Base-by-base conservation (phyloP, 2,113 vertebrate species). In the Anarrhichthys ocellatus region DNA sequence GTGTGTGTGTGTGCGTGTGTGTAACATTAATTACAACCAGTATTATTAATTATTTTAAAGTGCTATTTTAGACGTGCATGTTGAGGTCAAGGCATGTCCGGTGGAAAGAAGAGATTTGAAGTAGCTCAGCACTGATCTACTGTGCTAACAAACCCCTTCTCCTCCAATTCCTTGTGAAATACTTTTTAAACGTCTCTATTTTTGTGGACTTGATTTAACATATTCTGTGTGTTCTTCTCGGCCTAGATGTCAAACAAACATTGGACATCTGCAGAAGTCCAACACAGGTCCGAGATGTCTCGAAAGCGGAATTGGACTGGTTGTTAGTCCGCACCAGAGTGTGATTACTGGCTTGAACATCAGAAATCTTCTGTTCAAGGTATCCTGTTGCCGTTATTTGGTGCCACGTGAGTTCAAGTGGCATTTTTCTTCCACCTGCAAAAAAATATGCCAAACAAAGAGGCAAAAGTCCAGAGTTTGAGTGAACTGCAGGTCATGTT, bases 1-100 rank as follows among this genome's bases (percentile, higher is more conserved):
- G 61, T 64, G 62, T n/a, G 20, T 64, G 62, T 20, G 61, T 63
- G 22, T 32, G 24, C 38, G 40, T 54, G 52, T 78, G 38, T 50
- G 42, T 71, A 1, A 15, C 5, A 42, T 72, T 22, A n/a, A 44
- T 61, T 29, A 58, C 15, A 10, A 17, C 48, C n/a, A 17, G 48
- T 8, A 18, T 58, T 24, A 14, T 52, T 34, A 6, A 50, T 58
- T 62, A 7, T 22, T 22, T 20, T 18, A 20, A 63, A 56, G 1
- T 62, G 70, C 15, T 1, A 1, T 29, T 62, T 10, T 34, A 8
- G 36, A n/a, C 2, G 7, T 71, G 1, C 2, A 20, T 11, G 22
- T 17, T 36, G 18, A 38, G 11, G 10, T 36, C 29, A 29, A 38
- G 48, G 5, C 34, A 59, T 20, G 9, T 40, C 18, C 7, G 40